phyloP scores from a whole-genome alignment of 2,113 vertebrate genomes.

The Spheniscus mendiculus region DNA sequence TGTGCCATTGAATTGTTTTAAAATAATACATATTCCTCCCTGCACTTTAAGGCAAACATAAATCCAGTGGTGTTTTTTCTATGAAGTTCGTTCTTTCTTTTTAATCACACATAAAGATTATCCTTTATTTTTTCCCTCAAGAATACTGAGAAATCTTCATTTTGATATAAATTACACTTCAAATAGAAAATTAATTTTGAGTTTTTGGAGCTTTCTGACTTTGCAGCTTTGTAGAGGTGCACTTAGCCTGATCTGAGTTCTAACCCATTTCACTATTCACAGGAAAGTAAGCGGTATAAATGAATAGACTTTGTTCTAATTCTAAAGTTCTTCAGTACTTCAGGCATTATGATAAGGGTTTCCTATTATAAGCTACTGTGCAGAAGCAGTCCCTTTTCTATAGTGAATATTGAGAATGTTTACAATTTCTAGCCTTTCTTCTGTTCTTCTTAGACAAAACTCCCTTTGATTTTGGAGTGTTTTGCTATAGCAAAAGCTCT shows the following conservation, averaged over 20 bases:
- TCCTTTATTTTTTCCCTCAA: background rate
- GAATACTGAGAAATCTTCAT: background rate
- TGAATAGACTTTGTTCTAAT: background rate
- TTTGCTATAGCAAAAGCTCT: background rate
- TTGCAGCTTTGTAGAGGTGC: background rate
- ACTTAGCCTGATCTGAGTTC: background rate
- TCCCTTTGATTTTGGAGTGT: background rate
- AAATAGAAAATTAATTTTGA: background rate
- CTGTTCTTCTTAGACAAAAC: background rate
- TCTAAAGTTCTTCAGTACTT: background rate
- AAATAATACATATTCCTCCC: background rate
- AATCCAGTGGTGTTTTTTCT: background rate
- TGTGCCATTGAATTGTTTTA: background rate
- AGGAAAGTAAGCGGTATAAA: background rate
- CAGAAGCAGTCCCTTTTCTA: background rate
- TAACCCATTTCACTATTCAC: background rate
- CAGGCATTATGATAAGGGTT: background rate
- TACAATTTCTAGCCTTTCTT: background rate
- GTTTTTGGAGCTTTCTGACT: background rate
- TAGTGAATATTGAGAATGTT: background rate
- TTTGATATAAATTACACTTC: background rate
- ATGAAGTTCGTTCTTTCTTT: background rate
- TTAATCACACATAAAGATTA: background rate
- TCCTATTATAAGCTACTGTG: background rate
- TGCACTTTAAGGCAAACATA: background rate